phyloP scores from a whole-genome alignment of 2,797 vertebrate genomes.

The Chaetophractus vellerosus region DNA sequence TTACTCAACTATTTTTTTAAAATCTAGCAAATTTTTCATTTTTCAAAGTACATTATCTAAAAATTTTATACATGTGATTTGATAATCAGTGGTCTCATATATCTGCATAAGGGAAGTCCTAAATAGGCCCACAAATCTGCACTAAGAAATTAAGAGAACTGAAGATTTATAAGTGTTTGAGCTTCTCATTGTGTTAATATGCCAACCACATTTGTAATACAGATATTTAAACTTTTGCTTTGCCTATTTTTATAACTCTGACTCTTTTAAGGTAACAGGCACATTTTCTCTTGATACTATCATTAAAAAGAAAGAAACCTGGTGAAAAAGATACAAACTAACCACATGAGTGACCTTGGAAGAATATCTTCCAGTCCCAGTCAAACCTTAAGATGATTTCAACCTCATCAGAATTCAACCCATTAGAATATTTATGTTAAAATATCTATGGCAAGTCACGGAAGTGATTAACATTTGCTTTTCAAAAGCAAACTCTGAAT shows the following conservation, averaged over 20 bases:
- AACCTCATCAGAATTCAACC: background rate
- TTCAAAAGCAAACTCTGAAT: constrained; percentile 51
- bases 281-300: background rate
- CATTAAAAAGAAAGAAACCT: constrained; percentile 48
- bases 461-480: background rate
- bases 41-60: constrained; percentile 19
- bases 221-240: constrained; percentile 56
- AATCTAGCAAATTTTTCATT: constrained; percentile 43
- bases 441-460: background rate
- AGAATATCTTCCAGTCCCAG: too few species aligned
- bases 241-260: constrained; percentile 31
- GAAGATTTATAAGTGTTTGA: background rate
- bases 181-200: constrained; percentile 29
- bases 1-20: background rate
- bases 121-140: background rate
- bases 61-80: constrained; percentile 12
- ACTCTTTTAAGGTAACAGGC: constrained; percentile 12
- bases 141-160: background rate
- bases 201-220: constrained; percentile 41
- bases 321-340: background rate
- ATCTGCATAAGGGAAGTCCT: background rate
- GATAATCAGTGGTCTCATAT: constrained; percentile 7
- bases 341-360: too few species aligned
- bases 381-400: too few species aligned
- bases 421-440: constrained; percentile 49